Evolutionary conservation across 2,888 invertebrate species (phyloP), one percentile per base, ranked within the genome.

Genomic region (Encarsia formosa): DNA sequence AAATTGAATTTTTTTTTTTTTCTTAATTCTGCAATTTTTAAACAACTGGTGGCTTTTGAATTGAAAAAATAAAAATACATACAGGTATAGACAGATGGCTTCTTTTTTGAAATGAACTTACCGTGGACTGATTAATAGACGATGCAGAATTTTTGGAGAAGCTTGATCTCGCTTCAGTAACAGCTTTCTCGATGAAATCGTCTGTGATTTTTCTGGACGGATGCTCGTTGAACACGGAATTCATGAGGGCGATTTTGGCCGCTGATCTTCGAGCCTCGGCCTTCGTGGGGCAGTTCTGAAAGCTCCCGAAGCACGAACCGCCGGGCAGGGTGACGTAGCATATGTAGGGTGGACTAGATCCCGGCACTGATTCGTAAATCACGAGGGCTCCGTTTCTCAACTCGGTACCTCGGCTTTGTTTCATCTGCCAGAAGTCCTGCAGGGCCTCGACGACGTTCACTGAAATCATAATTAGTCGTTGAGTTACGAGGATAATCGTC

Each of bases 401-500:
- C 65, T 91, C 91, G 16, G 87, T 86, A 61, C 91, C 91, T 56
- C 92, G 80, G 44, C 91, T 85, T 63, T 91, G 89, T 77, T 95
- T 95, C 91, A 93, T 91, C 79, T 94, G 93, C 95, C 95, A 95
- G 77, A 95, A 95, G 78, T 95, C 94, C 75, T 95, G 94, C 52
- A 95, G 78, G 8, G 94, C 94, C 76, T 95, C 94, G 52, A 95
- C 94, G 57, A 95, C 94, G 78, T 95, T 94, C 63, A 95, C 94
- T 87, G 80, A 38, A 78, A 76, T n/a, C n/a, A n/a, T n/a, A n/a
- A n/a, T n/a, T n/a, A n/a, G n/a, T n/a, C n/a, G n/a, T n/a, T n/a
- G n/a, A n/a, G n/a, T n/a, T n/a, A n/a, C n/a, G n/a, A n/a, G n/a
- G n/a, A n/a, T n/a, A n/a, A n/a, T n/a, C n/a, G n/a, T n/a, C n/a